phyloP scores from a whole-genome alignment of 64 coral and sea anemone genomes.

The Catalaphyllia jardinei region DNA sequence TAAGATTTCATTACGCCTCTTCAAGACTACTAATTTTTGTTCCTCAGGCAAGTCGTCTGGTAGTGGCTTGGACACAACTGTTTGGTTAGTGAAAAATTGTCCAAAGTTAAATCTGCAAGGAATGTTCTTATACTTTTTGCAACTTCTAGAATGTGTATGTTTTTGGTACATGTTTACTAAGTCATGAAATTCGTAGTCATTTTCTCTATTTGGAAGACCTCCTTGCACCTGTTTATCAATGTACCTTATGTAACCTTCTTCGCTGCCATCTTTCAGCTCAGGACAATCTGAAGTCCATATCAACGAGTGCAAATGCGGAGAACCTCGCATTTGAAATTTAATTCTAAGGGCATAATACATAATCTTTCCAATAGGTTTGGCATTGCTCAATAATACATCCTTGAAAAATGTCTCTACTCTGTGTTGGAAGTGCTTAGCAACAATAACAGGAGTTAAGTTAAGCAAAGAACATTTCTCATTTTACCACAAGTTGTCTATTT shows the following conservation, averaged over 20 bases:
- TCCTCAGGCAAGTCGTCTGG: background rate
- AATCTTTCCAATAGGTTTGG: background rate
- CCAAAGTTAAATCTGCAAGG: constrained; percentile 29
- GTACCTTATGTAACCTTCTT: background rate
- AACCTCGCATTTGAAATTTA: constrained; percentile 3
- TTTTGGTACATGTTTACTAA: background rate
- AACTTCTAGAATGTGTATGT: background rate
- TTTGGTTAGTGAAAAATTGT: background rate
- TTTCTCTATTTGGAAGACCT: background rate
- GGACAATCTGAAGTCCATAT: background rate
- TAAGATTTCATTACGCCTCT: background rate
- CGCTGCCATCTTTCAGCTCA: background rate
- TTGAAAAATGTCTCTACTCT: background rate
- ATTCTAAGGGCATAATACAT: background rate
- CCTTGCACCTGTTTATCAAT: constrained; percentile 5
- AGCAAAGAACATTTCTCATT: background rate
- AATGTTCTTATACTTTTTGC: constrained; percentile 1
- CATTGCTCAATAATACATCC: background rate
- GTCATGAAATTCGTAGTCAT: background rate
- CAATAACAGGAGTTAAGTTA: background rate
- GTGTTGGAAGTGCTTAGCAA: background rate
- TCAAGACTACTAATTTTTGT: background rate
- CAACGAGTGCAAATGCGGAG: background rate
- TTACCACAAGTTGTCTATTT: constrained; percentile 3
- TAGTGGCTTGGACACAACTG: background rate